These are phyloP conservation scores for Dasypolia templi DNA, from an alignment of 2,888 invertebrate species.

Conservation along the genomic window DNA sequence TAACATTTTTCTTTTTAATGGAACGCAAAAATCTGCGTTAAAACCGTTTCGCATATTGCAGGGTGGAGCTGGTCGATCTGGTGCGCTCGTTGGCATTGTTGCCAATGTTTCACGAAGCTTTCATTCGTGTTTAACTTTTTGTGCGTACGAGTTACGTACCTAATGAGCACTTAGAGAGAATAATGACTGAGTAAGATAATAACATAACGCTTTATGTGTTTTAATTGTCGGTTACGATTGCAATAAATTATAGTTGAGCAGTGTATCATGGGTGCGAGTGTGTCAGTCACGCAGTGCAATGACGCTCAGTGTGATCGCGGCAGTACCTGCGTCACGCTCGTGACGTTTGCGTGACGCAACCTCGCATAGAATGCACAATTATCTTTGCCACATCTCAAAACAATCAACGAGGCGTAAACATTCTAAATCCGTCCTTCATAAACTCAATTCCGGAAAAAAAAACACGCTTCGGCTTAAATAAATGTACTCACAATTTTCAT, in stretches of 20 bases:
- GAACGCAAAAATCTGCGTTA: constrained; percentile 73
- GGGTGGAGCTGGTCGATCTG: constrained; percentile 57
- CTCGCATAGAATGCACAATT: constrained; percentile 55
- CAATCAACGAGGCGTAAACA: constrained; percentile 23
- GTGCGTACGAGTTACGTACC: constrained; percentile 45
- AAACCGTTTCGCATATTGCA: constrained; percentile 72
- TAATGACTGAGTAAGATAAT: constrained; percentile 29
- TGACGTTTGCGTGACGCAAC: constrained; percentile 69
- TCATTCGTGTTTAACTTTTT: constrained; percentile 61
- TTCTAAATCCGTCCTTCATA: constrained; percentile 50
- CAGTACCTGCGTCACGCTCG: constrained; percentile 73
- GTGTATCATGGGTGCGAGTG: constrained; percentile 49
- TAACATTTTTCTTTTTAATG: constrained; percentile 80
- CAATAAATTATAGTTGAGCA: constrained; percentile 49
- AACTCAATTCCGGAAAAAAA: constrained; percentile 23
- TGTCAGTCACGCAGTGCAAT: constrained; percentile 70
- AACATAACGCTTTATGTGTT: constrained; percentile 37
- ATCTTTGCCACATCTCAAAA: constrained; percentile 49
- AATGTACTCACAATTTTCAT: constrained; percentile 42
- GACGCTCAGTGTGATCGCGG: constrained; percentile 66
- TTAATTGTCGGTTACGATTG: constrained; percentile 47
- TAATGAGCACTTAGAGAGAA: constrained; percentile 40
- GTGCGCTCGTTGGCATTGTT: constrained; percentile 64
- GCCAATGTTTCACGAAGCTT: constrained; percentile 66
- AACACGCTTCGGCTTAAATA: constrained; percentile 6